phyloP scores from a whole-genome alignment of 2,797 vertebrate genomes.

The Erethizon dorsatum region DNA sequence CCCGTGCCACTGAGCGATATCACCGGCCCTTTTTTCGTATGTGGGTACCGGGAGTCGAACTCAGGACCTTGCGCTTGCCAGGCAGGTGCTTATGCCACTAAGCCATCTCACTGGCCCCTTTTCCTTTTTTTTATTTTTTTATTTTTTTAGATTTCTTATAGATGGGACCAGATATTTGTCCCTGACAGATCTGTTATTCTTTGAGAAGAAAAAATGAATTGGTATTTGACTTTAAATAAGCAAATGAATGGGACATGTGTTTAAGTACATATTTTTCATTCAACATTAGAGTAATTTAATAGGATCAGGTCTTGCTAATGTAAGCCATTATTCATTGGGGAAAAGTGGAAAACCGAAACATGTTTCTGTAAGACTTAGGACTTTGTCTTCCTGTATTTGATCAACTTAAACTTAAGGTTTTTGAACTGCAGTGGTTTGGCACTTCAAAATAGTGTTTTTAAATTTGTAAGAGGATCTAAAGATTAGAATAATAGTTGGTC shows the following conservation, averaged over 20 bases:
- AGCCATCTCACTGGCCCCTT: too few relatives aligned
- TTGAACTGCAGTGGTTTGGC: background rate
- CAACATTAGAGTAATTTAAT: background rate
- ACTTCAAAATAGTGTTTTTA: slow-evolving; percentile 29
- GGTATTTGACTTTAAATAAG: background rate
- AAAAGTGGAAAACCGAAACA: slow-evolving; percentile 13
- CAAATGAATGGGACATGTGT: background rate
- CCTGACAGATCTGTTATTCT: background rate
- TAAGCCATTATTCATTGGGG: background rate
- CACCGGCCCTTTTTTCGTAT: too few relatives aligned
- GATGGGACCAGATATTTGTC: background rate
- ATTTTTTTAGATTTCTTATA: background rate
- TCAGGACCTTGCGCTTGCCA: too few relatives aligned
- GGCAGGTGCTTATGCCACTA: too few relatives aligned
- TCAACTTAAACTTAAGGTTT: slow-evolving; percentile 9
- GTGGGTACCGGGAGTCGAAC: too few relatives aligned
- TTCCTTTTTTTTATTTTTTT: too few relatives aligned
- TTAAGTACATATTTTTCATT: slow-evolving; percentile 39
- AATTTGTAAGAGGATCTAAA: background rate
- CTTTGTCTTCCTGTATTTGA: slow-evolving; percentile 18
- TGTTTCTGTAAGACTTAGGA: slow-evolving; percentile 2
- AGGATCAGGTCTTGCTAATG: background rate
- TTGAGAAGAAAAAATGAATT: slow-evolving; percentile 21
- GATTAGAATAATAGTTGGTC: background rate
- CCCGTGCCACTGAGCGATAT: too few relatives aligned